Conservation (phyloP, 2,888 invertebrate species). For the Chrysotoxum bicinctum region DNA sequence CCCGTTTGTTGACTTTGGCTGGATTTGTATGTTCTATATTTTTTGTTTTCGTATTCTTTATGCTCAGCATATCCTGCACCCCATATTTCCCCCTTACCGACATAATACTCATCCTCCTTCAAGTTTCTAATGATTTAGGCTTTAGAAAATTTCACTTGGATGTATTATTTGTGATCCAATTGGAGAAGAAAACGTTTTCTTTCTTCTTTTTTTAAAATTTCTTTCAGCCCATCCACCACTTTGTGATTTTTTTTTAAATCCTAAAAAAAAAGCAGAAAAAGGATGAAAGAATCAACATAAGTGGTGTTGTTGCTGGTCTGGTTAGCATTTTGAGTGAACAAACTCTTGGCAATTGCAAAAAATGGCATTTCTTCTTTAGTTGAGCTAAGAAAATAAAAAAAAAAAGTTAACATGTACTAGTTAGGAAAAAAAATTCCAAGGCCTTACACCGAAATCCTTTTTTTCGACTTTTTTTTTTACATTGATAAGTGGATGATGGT, state of each 20-base stretch:
- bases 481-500: slow-evolving; percentile 44
- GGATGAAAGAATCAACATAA: slow-evolving; percentile 58
- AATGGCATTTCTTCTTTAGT: slow-evolving; percentile 37
- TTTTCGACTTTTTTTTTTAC: not conserved
- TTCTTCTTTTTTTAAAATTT: slow-evolving; percentile 7
- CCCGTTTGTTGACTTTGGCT: slow-evolving; percentile 41
- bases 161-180: slow-evolving; percentile 70
- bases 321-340: slow-evolving; percentile 57
- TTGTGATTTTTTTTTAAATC: slow-evolving; percentile 19
- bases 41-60: slow-evolving; percentile 4
- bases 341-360: slow-evolving; percentile 41
- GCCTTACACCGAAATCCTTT: slow-evolving; percentile 38
- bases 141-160: slow-evolving; percentile 65
- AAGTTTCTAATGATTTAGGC: slow-evolving; percentile 61
- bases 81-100: not conserved
- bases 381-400: not conserved
- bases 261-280: not conserved
- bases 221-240: not conserved
- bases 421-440: slow-evolving; percentile 4
- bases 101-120: not conserved
- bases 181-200: slow-evolving; percentile 54
- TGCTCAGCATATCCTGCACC: slow-evolving; percentile 31
- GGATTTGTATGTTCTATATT: slow-evolving; percentile 33
- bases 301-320: slow-evolving; percentile 58
- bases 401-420: slow-evolving; percentile 2